Conservation (phyloP, 2,888 invertebrate genomes). For the Caenorhabditis doughertyi region DNA sequence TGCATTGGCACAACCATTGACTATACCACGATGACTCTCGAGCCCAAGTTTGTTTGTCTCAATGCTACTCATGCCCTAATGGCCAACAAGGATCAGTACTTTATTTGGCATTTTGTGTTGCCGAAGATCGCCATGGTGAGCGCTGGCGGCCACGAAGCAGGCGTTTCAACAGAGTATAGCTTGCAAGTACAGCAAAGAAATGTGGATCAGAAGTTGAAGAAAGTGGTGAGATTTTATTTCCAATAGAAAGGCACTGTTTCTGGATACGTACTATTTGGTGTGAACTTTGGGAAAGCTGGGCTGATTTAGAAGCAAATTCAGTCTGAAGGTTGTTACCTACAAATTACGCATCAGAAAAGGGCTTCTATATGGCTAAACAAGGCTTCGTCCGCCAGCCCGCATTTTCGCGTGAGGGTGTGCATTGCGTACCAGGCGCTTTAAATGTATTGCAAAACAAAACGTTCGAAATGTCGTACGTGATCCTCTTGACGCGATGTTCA, state of each 20-base stretch:
- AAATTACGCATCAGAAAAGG: too few species aligned
- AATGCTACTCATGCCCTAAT: conserved; percentile 90
- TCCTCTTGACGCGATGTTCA: too few species aligned
- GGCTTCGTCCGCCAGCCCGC: too few species aligned
- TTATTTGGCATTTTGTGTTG: conserved; percentile 74
- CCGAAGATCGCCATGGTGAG: conserved; percentile 64
- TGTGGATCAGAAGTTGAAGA: conserved; percentile 42
- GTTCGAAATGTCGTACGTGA: too few species aligned
- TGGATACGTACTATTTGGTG: too few species aligned
- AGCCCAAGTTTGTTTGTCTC: conserved; percentile 88
- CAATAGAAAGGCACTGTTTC: not conserved
- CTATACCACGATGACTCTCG: conserved; percentile 86
- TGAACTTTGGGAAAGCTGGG: too few species aligned
- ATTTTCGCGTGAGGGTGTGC: too few species aligned
- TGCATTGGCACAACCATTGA: conserved; percentile 92
- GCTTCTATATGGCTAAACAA: too few species aligned
- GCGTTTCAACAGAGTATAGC: conserved; percentile 17
- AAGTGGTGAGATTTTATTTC: conserved; percentile 37
- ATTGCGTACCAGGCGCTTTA: too few species aligned
- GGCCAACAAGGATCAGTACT: conserved; percentile 88
- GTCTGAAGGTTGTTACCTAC: too few species aligned
- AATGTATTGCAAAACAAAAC: too few species aligned
- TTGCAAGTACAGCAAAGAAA: conserved; percentile 56
- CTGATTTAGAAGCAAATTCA: too few species aligned
- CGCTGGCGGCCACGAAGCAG: conserved; percentile 50